phyloP scores from a whole-genome alignment of 2,888 invertebrate species.

The Pseudeuparius sepicola region DNA sequence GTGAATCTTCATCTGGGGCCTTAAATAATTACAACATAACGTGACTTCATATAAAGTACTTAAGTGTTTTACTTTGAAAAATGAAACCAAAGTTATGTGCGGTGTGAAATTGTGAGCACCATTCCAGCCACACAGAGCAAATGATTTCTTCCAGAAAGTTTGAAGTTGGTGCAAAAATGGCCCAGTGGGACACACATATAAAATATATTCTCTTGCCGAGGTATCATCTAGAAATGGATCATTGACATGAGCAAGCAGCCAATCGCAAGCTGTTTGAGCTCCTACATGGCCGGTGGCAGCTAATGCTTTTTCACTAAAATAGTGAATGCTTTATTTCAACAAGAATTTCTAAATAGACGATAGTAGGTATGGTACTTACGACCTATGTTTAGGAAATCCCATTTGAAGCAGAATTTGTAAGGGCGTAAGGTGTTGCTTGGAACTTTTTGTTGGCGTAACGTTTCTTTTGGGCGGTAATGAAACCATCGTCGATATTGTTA shows the following conservation, averaged over 20 bases:
- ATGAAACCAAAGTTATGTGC: conserved; percentile 81
- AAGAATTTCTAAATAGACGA: too few relatives aligned
- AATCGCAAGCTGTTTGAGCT: conserved; percentile 81
- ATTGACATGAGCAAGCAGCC: conserved; percentile 82
- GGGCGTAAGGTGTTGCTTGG: conserved; percentile 64
- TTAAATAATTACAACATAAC: conserved; percentile 32
- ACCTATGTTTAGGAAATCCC: conserved; percentile 81
- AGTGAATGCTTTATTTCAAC: too few relatives aligned
- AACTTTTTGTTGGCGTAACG: conserved; percentile 59
- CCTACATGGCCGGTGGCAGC: conserved; percentile 84
- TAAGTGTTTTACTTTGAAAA: conserved; percentile 61
- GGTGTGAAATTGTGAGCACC: conserved; percentile 85
- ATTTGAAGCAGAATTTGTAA: conserved; percentile 76
- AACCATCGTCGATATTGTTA: conserved; percentile 48
- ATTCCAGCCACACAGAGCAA: conserved; percentile 70
- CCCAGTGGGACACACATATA: conserved; percentile 80
- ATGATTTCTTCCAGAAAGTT: conserved; percentile 70
- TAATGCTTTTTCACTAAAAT: conserved; percentile 70
- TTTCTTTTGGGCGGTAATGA: conserved; percentile 69
- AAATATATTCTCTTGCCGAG: conserved; percentile 72
- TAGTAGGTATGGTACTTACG: conserved; percentile 53
- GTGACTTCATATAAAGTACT: too few relatives aligned
- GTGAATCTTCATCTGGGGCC: conserved; percentile 67
- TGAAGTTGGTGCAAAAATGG: conserved; percentile 60
- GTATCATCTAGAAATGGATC: conserved; percentile 71